A percentile compares a stretch with the other conserved stretches of the same genome.
These are phyloP conservation scores for Bruchidius siliquastri DNA, from an alignment of 2,888 invertebrate genomes.

Conservation along the genomic window DNA sequence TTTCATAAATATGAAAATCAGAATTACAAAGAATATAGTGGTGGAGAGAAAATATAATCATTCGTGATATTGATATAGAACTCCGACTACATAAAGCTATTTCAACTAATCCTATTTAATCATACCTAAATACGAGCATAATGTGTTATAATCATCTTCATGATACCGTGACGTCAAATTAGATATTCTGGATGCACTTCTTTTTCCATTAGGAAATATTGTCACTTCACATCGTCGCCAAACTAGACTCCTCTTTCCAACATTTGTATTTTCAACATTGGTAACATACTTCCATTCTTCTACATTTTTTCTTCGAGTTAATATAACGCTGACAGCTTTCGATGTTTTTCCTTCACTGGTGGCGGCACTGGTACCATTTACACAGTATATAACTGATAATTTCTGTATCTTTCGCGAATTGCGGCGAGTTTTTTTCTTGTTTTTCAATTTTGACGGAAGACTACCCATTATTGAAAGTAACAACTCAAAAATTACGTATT, in stretches of 20 bases:
- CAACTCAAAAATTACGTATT: neutral
- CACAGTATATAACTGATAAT: neutral
- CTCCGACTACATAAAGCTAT: too few species aligned
- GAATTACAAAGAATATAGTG: too few species aligned
- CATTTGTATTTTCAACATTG: neutral
- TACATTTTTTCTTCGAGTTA: neutral
- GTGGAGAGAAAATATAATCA: too few species aligned
- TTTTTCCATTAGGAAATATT: neutral
- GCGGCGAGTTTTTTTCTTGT: neutral
- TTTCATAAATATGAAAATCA: too few species aligned
- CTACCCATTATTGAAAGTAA: neutral
- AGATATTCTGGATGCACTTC: neutral
- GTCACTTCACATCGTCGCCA: neutral
- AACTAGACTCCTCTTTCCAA: neutral
- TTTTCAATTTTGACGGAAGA: neutral
- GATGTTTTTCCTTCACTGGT: neutral
- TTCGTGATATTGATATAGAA: too few species aligned
- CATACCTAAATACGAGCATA: neutral
- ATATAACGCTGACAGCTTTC: neutral
- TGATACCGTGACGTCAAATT: neutral
- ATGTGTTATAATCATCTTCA: neutral
- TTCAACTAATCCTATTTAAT: too few species aligned
- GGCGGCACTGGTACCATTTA: neutral
- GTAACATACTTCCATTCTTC: neutral
- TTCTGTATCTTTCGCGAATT: neutral